phyloP scores from a whole-genome alignment of 2,113 vertebrate genomes.

The Nibea coibor region DNA sequence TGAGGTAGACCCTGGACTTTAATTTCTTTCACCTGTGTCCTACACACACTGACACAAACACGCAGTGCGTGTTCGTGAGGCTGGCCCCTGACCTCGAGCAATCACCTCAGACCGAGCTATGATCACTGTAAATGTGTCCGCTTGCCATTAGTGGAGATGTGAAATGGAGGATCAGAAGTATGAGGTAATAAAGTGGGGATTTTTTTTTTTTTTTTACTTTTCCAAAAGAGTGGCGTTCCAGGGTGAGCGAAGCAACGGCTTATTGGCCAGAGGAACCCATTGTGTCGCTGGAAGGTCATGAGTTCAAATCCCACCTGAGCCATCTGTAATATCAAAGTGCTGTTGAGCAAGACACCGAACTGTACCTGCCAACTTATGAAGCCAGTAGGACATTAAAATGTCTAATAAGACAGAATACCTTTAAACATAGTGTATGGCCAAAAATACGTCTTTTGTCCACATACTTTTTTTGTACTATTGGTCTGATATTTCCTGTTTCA shows the following conservation, averaged over 20 bases:
- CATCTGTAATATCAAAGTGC: constrained; percentile 12
- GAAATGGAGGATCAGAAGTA: constrained; percentile 33
- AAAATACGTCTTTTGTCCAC: too few relatives aligned
- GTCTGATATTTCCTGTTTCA: not conserved
- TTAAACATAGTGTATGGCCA: not conserved
- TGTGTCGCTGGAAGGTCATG: constrained; percentile 8
- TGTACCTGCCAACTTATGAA: not conserved
- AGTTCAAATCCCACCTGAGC: constrained; percentile 16
- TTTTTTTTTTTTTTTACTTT: constrained; percentile 10
- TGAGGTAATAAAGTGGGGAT: constrained; percentile 37
- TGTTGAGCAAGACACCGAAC: not conserved
- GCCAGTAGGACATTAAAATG: not conserved
- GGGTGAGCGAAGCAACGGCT: not conserved
- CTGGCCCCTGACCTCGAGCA: constrained; percentile 45
- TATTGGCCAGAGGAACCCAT: constrained; percentile 10
- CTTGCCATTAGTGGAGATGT: constrained; percentile 19
- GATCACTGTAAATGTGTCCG: constrained; percentile 23
- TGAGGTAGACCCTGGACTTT: constrained; percentile 46
- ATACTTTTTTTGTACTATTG: not conserved
- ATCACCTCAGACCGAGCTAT: constrained; percentile 32
- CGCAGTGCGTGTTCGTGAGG: constrained; percentile 24
- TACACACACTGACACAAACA: constrained; percentile 35
- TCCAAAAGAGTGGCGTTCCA: not conserved
- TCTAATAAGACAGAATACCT: not conserved
- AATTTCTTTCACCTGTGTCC: constrained; percentile 51